Base-by-base conservation (phyloP, 2,888 invertebrate genomes). In the Eupithecia dodoneata region DNA sequence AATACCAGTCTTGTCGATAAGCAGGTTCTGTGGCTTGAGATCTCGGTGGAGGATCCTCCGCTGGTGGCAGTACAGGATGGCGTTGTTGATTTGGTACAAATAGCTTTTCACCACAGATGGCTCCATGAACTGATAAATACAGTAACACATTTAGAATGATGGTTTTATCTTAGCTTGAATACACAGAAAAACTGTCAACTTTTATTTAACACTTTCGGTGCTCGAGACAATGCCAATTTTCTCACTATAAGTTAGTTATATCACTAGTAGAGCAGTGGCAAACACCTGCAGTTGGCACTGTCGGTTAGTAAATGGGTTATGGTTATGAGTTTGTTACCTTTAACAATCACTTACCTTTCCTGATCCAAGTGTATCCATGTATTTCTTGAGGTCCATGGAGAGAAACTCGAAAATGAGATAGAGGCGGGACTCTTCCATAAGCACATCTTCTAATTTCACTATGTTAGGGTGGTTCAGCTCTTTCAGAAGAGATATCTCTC, bases 321-420 rank as follows among this genome's bases (percentile, higher is more conserved):
- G 30, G 30, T 30, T 30, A 52, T n/a, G 18, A 18, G n/a, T n/a
- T 55, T 15, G n/a, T 55, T 6, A 15, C n/a, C 2, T 49, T 13
- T 0, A 49, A 49, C 49, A 15, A 47, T 15, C 0, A 81, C 87
- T 79, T 87, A 94, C 94, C 85, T 97, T 97, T 52, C 97, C 97
- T 76, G 94, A 93, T 18, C 98, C 98, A 80, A 99, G 96, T 41
- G 96, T 97, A 89, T 99, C 99, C 96, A 99, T 97, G 88, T 99
- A 99, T 92, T 98, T 98, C 91, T 99, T 99, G 81, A 99, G 95
- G 92, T 99, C 99, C 99, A 99, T 99, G 15, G 98, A 97, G 52
- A 99, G 95, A 92, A 98, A 99, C 92, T 99, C 99, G 92, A 99
- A 99, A 83, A 99, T 99, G 80, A 99, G 96, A 91, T 99, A 99